A percentile compares a stretch with the other conserved stretches of the same genome.
Conservation (phyloP, 2,113 vertebrate species). For the Agelaius phoeniceus region DNA sequence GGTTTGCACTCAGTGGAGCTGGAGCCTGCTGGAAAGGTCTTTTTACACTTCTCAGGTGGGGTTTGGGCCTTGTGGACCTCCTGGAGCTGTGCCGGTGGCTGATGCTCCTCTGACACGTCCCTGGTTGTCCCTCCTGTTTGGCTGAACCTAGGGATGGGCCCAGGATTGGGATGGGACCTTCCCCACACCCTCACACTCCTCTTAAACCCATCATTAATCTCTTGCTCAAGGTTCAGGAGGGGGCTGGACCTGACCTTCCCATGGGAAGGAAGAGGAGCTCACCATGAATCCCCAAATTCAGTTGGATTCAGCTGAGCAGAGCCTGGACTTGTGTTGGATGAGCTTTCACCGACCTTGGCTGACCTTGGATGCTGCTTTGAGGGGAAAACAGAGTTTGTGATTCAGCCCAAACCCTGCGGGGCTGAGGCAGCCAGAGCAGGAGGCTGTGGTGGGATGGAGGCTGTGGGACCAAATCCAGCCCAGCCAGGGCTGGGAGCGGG, state of each 20-base stretch:
- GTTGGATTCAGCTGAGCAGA: not conserved
- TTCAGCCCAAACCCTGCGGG: not conserved
- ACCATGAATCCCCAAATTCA: not conserved
- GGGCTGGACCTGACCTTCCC: not conserved
- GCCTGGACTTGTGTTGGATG: not conserved
- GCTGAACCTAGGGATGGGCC: not conserved
- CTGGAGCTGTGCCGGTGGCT: not conserved
- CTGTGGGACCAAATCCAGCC: not conserved
- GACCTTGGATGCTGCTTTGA: not conserved
- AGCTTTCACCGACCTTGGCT: not conserved
- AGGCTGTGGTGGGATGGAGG: not conserved
- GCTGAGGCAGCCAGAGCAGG: not conserved
- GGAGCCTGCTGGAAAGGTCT: not conserved
- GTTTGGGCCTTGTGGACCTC: not conserved
- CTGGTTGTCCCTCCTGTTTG: not conserved
- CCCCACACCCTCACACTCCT: accelerated
- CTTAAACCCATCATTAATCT: not conserved
- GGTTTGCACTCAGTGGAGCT: not conserved
- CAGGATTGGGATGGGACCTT: not conserved
- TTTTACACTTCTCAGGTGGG: not conserved
- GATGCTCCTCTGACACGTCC: not conserved
- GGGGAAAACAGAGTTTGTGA: not conserved
- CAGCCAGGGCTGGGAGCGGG: not conserved
- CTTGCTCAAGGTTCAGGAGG: not conserved
- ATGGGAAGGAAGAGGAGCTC: not conserved